Base-by-base conservation (phyloP, 2,888 invertebrate genomes). In the Perizoma affinitatum region DNA sequence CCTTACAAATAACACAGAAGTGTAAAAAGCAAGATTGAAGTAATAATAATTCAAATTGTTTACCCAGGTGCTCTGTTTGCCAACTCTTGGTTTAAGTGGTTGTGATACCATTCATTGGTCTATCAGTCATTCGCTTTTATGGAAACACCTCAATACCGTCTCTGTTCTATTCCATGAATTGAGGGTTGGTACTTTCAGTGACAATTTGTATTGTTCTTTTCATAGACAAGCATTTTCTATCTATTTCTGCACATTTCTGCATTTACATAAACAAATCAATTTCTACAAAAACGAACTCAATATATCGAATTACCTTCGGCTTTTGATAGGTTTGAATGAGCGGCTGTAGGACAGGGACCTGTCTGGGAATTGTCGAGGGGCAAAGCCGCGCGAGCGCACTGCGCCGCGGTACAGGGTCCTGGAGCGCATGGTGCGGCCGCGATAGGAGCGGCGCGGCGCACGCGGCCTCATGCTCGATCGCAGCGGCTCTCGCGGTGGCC, bases 361-460 rank as follows among this genome's bases (percentile, higher is more conserved):
- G 65, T 90, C 90, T 55, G 81, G 75, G 79, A 85, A 89, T 68
- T 90, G 86, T 72, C 92, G 78, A 66, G 86, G 70, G 75, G 80
- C 69, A 80, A 87, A 89, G 73, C 92, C 88, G 72, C 94, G 91
- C 71, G 93, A 91, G 79, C 93, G 91, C 70, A 93, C 87, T 56
- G 90, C 87, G 79, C 94, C 94, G 72, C 94, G 93, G 86, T 85
- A 93, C 60, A 87, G 70, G 69, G 92, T 93, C 73, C 93, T 87
- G 70, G 94, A 85, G 79, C 94, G 93, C 82, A 94, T 83, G 64
- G 90, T 82, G 75, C 93, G 92, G 67, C 91, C 92, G 73, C 92
- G 88, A 84, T 88, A 90, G 45, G 93, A 87, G 78, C 93, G 93
- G 71, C 94, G 93, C 79, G 93, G 86, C 64, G 92, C 90, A 71